phyloP scores from a whole-genome alignment of 2,888 invertebrate genomes.

The Drosophila algonquin region DNA sequence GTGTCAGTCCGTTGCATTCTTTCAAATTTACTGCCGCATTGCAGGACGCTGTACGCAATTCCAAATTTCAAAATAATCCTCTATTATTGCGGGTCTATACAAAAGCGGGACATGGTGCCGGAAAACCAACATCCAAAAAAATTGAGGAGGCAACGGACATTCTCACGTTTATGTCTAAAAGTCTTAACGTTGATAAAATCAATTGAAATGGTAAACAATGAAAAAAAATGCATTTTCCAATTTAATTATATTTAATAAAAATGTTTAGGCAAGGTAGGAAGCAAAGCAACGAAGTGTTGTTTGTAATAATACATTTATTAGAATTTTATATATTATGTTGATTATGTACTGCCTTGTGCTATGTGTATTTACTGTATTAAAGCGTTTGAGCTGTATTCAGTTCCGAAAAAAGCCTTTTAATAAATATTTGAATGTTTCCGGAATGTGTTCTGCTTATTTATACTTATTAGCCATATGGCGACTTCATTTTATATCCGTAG shows the following conservation, averaged over 20 bases:
- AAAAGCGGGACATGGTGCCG: conserved; percentile 98
- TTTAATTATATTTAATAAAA: conserved; percentile 1
- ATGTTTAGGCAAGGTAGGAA: background rate
- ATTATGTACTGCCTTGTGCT: background rate
- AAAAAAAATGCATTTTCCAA: conserved; percentile 20
- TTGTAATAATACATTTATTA: background rate
- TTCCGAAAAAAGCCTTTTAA: background rate
- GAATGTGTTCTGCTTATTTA: too few relatives aligned
- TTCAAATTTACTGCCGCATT: conserved; percentile 96
- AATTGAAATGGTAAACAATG: conserved; percentile 48
- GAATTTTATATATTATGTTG: background rate
- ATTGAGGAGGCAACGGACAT: conserved; percentile 97
- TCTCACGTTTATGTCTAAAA: conserved; percentile 85
- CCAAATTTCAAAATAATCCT: conserved; percentile 90
- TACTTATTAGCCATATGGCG: too few relatives aligned
- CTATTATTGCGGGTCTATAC: conserved; percentile 95
- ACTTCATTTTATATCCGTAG: too few relatives aligned
- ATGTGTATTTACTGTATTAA: background rate
- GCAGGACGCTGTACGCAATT: conserved; percentile 89
- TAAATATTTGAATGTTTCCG: too few relatives aligned
- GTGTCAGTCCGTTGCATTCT: conserved; percentile 98
- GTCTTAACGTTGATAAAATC: conserved; percentile 79
- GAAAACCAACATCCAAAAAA: conserved; percentile 98
- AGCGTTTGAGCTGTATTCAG: background rate
- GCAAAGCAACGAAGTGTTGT: background rate